These are phyloP conservation scores for Limnephilus auricula DNA, from an alignment of 2,888 invertebrate species.

Conservation along the genomic window DNA sequence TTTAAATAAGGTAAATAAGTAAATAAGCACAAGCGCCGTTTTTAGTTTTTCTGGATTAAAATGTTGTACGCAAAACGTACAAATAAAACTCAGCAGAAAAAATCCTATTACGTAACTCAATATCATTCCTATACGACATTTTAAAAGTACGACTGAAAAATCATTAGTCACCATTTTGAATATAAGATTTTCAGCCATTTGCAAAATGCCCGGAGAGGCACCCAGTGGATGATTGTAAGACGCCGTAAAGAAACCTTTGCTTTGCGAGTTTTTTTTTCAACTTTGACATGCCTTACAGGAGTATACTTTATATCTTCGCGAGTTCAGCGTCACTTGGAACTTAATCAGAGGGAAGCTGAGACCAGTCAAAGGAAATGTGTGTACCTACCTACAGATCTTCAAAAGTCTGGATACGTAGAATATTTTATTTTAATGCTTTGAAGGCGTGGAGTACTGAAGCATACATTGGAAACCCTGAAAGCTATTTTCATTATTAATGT, in stretches of 20 bases:
- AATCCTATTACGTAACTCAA: background rate
- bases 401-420: background rate
- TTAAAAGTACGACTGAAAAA: background rate
- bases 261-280: constrained; percentile 10
- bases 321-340: constrained; percentile 42
- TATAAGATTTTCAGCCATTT: background rate
- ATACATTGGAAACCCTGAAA: too few relatives aligned
- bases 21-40: too few relatives aligned
- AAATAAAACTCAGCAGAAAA: background rate
- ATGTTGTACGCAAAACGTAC: too few relatives aligned
- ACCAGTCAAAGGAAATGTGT: background rate
- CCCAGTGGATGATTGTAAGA: constrained; percentile 7
- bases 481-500: too few relatives aligned
- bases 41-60: too few relatives aligned
- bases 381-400: background rate
- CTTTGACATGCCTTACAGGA: constrained; percentile 18
- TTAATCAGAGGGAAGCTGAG: constrained; percentile 24
- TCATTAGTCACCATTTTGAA: background rate
- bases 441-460: background rate
- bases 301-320: background rate
- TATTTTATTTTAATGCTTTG: background rate
- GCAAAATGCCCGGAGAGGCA: background rate
- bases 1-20: too few relatives aligned
- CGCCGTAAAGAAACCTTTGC: constrained; percentile 11
- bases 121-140: background rate